A percentile compares a stretch with the other conserved stretches of the same genome.
Evolutionary conservation across 2,888 invertebrate species (phyloP).

Genomic region (Noctua comes): DNA sequence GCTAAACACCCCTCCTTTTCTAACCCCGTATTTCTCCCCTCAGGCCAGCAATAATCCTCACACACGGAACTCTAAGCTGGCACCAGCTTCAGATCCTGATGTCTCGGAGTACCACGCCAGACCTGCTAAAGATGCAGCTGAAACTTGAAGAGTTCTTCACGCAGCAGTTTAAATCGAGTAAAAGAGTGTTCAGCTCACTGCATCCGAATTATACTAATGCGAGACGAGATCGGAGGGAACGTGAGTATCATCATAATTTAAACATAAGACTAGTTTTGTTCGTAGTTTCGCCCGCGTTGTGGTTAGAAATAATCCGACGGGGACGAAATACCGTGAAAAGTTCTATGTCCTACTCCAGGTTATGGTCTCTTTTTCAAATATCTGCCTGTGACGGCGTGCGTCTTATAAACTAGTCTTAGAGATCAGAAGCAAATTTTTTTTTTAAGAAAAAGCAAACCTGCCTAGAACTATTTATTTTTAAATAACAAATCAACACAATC

Average conservation of each 20-base stretch:
- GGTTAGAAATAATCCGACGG: not conserved
- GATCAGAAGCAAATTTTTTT: too few relatives aligned
- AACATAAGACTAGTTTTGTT: not conserved
- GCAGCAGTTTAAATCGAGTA: constrained; percentile 99
- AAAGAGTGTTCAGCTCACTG: constrained; percentile 95
- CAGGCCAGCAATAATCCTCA: constrained; percentile 96
- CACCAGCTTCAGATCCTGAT: constrained; percentile 99
- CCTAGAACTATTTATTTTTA: too few relatives aligned
- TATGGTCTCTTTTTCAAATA: not conserved
- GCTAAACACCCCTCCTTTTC: not conserved
- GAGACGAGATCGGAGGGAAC: constrained; percentile 75
- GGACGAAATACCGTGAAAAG: too few relatives aligned
- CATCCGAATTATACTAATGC: constrained; percentile 81
- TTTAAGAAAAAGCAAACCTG: too few relatives aligned
- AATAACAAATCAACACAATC: too few relatives aligned
- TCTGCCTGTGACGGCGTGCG: not conserved
- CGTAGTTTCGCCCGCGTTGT: not conserved
- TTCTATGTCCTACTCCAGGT: not conserved
- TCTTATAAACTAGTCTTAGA: too few relatives aligned
- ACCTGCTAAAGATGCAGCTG: constrained; percentile 98
- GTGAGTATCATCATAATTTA: constrained; percentile 71
- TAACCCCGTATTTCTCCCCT: not conserved
- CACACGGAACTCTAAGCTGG: constrained; percentile 98
- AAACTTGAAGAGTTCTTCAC: constrained; percentile 99
- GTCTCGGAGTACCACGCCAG: constrained; percentile 98